Evolutionary conservation across 2,888 invertebrate species (phyloP).

Genomic region (Toxonevra muliebris): DNA sequence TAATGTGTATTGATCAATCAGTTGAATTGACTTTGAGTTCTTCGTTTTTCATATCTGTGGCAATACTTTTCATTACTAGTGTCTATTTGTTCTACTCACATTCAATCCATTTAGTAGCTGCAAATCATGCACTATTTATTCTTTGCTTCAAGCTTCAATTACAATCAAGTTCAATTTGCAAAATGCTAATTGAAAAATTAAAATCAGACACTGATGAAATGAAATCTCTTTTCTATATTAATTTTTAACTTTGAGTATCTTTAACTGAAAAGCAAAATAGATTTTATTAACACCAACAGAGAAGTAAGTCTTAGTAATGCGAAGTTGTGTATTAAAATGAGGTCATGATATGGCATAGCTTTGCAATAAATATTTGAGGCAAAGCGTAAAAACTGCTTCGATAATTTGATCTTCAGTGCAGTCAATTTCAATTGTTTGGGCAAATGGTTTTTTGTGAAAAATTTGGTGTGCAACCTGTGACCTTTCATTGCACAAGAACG

Average conservation of each 20-base stretch:
- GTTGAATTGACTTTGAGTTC: constrained; percentile 47
- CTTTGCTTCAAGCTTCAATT: constrained; percentile 15
- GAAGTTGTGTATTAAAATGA: no score
- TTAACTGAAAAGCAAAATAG: no score
- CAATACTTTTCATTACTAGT: neutral
- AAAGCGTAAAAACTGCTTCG: no score
- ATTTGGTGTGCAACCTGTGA: no score
- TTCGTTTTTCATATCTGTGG: neutral
- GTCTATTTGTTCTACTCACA: no score
- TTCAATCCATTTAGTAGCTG: neutral
- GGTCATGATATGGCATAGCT: no score
- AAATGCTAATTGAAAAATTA: constrained; percentile 59
- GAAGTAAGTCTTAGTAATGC: no score
- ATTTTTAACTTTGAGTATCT: neutral
- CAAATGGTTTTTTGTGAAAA: no score
- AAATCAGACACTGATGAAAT: constrained; percentile 48
- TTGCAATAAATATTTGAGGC: no score
- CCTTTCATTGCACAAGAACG: no score
- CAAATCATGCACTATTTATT: neutral
- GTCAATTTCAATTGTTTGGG: no score
- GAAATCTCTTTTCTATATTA: neutral
- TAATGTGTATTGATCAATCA: constrained; percentile 52
- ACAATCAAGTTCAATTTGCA: constrained; percentile 38
- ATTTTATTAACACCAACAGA: neutral
- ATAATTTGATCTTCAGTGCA: no score